Conservation (phyloP, 2,797 vertebrate species). For the Pangasius krempfi region DNA sequence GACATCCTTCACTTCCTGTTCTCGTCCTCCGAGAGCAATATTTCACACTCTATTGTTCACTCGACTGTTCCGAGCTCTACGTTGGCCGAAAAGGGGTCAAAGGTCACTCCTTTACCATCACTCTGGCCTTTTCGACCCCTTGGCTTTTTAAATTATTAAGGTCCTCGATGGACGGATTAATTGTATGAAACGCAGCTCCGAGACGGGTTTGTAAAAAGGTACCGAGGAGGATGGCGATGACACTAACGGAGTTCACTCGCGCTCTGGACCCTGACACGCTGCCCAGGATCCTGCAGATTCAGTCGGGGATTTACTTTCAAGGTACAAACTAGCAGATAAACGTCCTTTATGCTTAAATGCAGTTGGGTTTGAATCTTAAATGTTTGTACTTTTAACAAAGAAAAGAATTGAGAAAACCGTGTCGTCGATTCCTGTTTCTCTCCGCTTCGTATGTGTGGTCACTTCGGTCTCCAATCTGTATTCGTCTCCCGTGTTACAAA, state of each 20-base stretch:
- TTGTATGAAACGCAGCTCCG: neutral
- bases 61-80: neutral
- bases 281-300: constrained; percentile 82
- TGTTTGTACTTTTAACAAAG: neutral
- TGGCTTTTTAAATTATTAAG: neutral
- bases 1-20: constrained; percentile 44
- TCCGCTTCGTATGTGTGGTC: neutral
- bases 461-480: too few species aligned
- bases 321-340: constrained; percentile 70
- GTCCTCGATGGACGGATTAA: neutral
- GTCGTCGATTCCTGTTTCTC: neutral
- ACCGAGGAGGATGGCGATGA: constrained; percentile 75
- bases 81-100: constrained; percentile 9
- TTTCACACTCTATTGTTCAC: constrained; percentile 1
- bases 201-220: neutral
- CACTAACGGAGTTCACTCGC: constrained; percentile 77
- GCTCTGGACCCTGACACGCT: constrained; percentile 77
- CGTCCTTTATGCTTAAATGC: too few species aligned
- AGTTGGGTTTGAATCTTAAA: neutral
- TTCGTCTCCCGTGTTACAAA: neutral
- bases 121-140: neutral
- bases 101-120: constrained; percentile 18
- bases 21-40: constrained; percentile 18
- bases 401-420: neutral
- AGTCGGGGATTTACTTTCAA: constrained; percentile 83